Base-by-base conservation (phyloP, 2,797 vertebrate species). In the Coendou prehensilis region DNA sequence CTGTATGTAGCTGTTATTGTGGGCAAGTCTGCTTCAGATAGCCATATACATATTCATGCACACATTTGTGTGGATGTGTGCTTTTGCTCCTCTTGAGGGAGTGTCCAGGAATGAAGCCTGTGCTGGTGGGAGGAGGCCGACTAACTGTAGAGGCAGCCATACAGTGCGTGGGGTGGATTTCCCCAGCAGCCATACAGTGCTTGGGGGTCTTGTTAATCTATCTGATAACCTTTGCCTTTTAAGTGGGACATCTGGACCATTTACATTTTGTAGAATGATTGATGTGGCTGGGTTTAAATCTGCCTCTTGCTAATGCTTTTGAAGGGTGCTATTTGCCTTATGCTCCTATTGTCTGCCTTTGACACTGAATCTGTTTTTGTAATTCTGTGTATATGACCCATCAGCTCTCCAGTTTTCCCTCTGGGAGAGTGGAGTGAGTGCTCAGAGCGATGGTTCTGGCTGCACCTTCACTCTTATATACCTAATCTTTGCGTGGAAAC, bases 391-490 rank as follows among this genome's bases (percentile, higher is more conserved):
- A 37, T 1, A 6, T 63, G 9, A 47, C 7, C 30, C 54, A 13
- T 52, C 28, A 6, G 71, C 54, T 37, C 30, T 47, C 14, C 28
- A 2, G 41, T 20, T 13, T 23, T 57, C 20, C n/a, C 17, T 81
- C 54, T 57, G n/a, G 54, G 13, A 81, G 23, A 5, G 79, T 57
- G 5, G 6, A 37, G 54, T 15, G n/a, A 41, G n/a, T 23, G 10
- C 23, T 76, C 73, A 76, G 45, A 76, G 26, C 28, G 6, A 11
- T 5, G 13, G 13, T 3, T 81, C 22, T 59, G 56, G 59, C 15
- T n/a, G 33, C 0, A 0, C 9, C 23, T 14, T 14, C 23, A 37
- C 10, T 2, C 6, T 14, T 9, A 26, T 28, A 47, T 4, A 13
- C 26, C 47, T 76, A 20, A 3, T 7, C 69, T 95, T n/a, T 71